Base-by-base conservation (phyloP, 2,888 invertebrate species). In the Litoditis marina region DNA sequence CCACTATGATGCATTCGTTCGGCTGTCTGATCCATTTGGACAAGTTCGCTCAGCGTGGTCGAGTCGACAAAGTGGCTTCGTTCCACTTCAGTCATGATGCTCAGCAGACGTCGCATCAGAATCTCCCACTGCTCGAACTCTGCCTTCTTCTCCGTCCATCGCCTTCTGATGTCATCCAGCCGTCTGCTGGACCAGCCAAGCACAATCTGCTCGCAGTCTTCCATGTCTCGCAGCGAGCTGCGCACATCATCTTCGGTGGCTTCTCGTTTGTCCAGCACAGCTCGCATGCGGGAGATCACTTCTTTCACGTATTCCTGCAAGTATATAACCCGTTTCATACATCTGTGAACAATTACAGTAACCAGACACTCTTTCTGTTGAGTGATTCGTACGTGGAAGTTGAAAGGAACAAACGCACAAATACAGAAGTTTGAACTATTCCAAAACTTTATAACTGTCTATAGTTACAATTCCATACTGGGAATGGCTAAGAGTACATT, bases 171-270 rank as follows among this genome's bases (percentile, higher is more conserved):
- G 31, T 68, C 64, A 0, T 67, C 68, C 44, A 74, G 51, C 30
- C 61, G 57, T 34, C 44, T 39, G 46, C 66, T 65, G 19, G 61
- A 59, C 73, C 73, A 73, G 22, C 71, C 74, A 25, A 65, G 63
- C 44, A 74, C 61, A 30, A 71, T 74, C 27, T 66, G 51, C 42
- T 71, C 71, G 46, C 69, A 74, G 46, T 74, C 74, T 56, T 77
- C 71, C 72, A 76, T 73, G 54, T 79, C 79, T 11, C 68, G 65
- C 25, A 71, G 72, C 28, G 77, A 71, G 25, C 63, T 71, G 6
- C 74, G 66, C 25, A 76, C 75, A 28, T 71, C 76, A 31, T 69
- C 68, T 16, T 75, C 76, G 22, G 69, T 71, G 46, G 65, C 64
- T 58, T 77, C 75, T 1, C 63, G 62, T 42, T 76, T 65, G 11